Evolutionary conservation across 2,888 invertebrate genomes (phyloP), one percentile per base, ranked within the genome.

Genomic region (Merodon equestris): DNA sequence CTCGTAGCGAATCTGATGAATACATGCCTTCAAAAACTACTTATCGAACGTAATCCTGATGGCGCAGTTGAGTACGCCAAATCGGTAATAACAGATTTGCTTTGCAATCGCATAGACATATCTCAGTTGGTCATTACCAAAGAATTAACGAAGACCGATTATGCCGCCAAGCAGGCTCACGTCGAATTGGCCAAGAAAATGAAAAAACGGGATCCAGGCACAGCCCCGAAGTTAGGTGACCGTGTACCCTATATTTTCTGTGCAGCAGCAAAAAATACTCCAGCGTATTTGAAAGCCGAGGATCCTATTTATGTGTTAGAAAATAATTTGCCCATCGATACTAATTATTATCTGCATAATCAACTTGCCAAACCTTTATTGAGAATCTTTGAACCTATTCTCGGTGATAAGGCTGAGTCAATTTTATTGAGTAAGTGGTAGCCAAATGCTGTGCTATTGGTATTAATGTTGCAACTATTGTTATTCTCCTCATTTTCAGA

Each of bases 301-400:
- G 97, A 97, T 90, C 99, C 99, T 0, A 96, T 99, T 84, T 99
- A 96, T 89, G 99, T 99, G 0, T 90, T 99, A 83, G 98, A 99
- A 88, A 99, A 99, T 88, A 98, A 94, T 88, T 92, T 99, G 84
- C 98, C 99, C 0, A 98, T 99, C 83, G 99, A 99, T 90, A 95
- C 96, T 0, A 95, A 94, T 83, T 97, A 99, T 89, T 99, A 99
- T 88, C 89, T 99, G 85, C 97, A 98, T 87, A 98, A 99, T 90
- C 99, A 99, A 88, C 89, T 99, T 60, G 96, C 98, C 0, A 99
- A 99, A 88, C 99, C 99, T 0, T 90, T 99, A 56, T 89, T 98
- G 42, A 91, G 99, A 84, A 99, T 99, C 85, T 99, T 99, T 89
- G 97, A 99, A 87, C 99, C 99, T 0, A 97, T 99, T 85, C 91